Percentiles rank a stretch among this genome's conserved stretches.
phyloP scores from a whole-genome alignment of 2,797 vertebrate species.

The Mus minutoides region DNA sequence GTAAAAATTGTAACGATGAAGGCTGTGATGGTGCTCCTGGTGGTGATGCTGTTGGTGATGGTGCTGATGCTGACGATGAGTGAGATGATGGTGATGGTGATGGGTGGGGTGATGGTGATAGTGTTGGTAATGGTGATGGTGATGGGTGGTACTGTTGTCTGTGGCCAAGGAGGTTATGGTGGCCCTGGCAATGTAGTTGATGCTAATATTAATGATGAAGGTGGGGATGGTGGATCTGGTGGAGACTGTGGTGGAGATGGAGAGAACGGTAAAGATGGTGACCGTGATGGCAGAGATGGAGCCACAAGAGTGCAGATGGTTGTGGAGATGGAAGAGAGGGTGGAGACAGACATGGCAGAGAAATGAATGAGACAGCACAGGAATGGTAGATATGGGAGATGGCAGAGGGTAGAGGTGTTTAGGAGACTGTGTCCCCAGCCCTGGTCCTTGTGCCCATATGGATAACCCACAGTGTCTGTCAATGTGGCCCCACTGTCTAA shows the following conservation, averaged over 20 bases:
- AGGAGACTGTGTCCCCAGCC: background rate
- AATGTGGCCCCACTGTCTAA: background rate
- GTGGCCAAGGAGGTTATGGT: background rate
- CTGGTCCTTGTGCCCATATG: background rate
- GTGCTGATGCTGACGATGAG: background rate
- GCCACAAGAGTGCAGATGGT: background rate
- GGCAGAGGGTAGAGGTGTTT: background rate
- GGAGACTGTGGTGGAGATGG: background rate
- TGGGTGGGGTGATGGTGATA: rapidly evolving
- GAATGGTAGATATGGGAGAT: too few relatives aligned
- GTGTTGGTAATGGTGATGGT: too few relatives aligned
- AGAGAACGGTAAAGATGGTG: background rate
- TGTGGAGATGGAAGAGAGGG: too few relatives aligned
- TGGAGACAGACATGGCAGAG: rapidly evolving
- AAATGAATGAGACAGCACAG: background rate
- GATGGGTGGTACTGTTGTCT: too few relatives aligned
- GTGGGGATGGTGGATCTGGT: background rate
- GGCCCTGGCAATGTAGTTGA: background rate
- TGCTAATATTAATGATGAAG: background rate
- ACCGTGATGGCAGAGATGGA: too few relatives aligned
- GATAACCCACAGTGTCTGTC: background rate
- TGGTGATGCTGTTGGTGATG: rapidly evolving
- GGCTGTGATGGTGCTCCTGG: too few relatives aligned
- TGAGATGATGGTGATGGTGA: too few relatives aligned
- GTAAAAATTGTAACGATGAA: too few relatives aligned